phyloP scores from a whole-genome alignment of 2,113 vertebrate genomes.

The Halcyon malimbica region DNA sequence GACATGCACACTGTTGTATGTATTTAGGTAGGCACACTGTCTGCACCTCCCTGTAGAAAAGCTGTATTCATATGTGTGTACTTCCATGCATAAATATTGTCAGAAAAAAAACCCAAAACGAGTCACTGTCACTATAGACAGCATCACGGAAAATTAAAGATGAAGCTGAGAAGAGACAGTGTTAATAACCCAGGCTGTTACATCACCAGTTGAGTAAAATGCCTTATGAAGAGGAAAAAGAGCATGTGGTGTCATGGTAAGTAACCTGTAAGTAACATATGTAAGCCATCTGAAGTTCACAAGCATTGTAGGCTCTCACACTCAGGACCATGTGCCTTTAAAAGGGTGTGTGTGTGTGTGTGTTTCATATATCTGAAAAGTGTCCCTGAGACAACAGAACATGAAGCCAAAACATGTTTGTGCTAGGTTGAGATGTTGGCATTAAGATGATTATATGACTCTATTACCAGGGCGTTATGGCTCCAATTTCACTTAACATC shows the following conservation, averaged over 20 bases:
- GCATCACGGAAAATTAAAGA: not conserved
- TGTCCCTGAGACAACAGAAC: not conserved
- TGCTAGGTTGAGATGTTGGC: conserved; percentile 24
- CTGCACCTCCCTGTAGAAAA: not conserved
- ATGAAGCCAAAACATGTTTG: not conserved
- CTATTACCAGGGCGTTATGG: conserved; percentile 26
- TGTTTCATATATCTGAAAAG: not conserved
- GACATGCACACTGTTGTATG: not conserved
- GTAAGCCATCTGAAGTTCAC: not conserved
- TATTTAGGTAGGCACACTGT: not conserved
- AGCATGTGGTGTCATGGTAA: rapidly evolving
- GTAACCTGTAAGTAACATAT: not conserved
- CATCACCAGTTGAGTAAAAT: not conserved
- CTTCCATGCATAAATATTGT: not conserved
- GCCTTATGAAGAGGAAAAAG: not conserved
- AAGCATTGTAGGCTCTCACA: rapidly evolving
- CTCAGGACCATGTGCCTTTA: not conserved
- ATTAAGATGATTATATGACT: conserved; percentile 35
- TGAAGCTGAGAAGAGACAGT: not conserved
- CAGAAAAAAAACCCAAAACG: not conserved
- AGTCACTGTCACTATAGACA: not conserved
- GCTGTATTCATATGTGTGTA: not conserved
- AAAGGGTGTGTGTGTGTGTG: not conserved
- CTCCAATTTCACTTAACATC: conserved; percentile 50
- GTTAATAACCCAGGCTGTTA: conserved; percentile 1